Base-by-base conservation (phyloP, 2,888 invertebrate species). In the Orthonychiurus folsomi region DNA sequence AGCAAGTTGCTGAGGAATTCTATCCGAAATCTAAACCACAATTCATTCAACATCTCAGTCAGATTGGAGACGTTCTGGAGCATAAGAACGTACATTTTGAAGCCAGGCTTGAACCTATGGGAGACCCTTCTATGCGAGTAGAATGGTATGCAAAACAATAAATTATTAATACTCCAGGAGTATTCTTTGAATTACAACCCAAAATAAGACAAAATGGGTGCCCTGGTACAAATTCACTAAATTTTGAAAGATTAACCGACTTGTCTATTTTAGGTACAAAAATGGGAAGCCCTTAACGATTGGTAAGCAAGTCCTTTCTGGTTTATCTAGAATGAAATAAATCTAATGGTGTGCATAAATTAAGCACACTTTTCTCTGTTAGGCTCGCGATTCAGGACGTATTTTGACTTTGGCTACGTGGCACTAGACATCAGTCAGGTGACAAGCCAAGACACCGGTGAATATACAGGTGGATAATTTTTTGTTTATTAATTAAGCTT, bases 321-420 rank as follows among this genome's bases (percentile, higher is more conserved):
- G n/a, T n/a, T n/a, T n/a, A n/a, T n/a, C n/a, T n/a, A n/a, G n/a
- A n/a, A n/a, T n/a, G n/a, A n/a, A n/a, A n/a, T n/a, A n/a, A n/a
- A n/a, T n/a, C n/a, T n/a, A n/a, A n/a, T n/a, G n/a, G n/a, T n/a
- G n/a, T n/a, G n/a, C n/a, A n/a, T n/a, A n/a, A n/a, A n/a, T n/a
- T n/a, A n/a, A n/a, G n/a, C n/a, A n/a, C n/a, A n/a, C n/a, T n/a
- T n/a, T n/a, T n/a, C n/a, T n/a, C n/a, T n/a, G n/a, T n/a, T n/a
- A 77, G 79, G 80, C 53, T 92, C 93, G 55, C 85, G 96, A 75
- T 96, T 94, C 81, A 86, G 87, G 76, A 93, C 94, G 25, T 92
- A 93, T 76, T 90, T 93, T 75, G 97, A 99, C 76, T 97, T 97
- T 77, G 97, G 97, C 21, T 95, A 92, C 77, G 93, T 97, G 60